Evolutionary conservation across 2,888 invertebrate genomes (phyloP).

Genomic region (Eilema griseolum): DNA sequence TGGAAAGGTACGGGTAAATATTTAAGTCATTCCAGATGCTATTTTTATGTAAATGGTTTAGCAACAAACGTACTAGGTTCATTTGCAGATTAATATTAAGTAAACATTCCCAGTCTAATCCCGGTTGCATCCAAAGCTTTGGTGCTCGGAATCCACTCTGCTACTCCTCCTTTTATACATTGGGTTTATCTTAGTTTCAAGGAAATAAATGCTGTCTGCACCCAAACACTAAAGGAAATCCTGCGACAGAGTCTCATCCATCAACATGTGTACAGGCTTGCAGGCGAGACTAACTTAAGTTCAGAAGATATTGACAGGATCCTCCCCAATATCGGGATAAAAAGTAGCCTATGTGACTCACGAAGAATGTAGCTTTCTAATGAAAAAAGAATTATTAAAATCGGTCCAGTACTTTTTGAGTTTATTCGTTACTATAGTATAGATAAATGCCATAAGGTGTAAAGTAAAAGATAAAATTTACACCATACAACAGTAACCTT

Average conservation of each 20-base stretch:
- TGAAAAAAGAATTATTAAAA: too few relatives aligned
- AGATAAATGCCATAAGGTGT: background rate
- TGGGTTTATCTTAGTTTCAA: too few relatives aligned
- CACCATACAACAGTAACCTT: background rate
- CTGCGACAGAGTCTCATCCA: too few relatives aligned
- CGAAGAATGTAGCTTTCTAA: too few relatives aligned
- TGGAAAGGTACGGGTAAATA: conserved; percentile 32
- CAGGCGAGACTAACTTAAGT: background rate
- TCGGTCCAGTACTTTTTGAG: too few relatives aligned
- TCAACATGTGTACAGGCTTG: too few relatives aligned
- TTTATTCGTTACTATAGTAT: background rate
- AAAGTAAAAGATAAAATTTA: background rate
- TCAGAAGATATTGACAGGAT: background rate
- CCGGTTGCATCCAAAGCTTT: background rate
- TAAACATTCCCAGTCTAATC: too few relatives aligned
- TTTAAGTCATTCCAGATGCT: conserved; percentile 29
- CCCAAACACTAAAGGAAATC: too few relatives aligned
- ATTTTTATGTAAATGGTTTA: too few relatives aligned
- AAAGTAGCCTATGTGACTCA: too few relatives aligned
- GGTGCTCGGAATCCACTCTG: background rate
- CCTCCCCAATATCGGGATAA: background rate
- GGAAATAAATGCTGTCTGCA: too few relatives aligned
- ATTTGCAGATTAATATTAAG: background rate
- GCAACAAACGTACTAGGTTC: background rate
- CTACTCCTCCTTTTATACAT: too few relatives aligned